phyloP scores from a whole-genome alignment of 2,113 vertebrate genomes.

The Gadus macrocephalus region DNA sequence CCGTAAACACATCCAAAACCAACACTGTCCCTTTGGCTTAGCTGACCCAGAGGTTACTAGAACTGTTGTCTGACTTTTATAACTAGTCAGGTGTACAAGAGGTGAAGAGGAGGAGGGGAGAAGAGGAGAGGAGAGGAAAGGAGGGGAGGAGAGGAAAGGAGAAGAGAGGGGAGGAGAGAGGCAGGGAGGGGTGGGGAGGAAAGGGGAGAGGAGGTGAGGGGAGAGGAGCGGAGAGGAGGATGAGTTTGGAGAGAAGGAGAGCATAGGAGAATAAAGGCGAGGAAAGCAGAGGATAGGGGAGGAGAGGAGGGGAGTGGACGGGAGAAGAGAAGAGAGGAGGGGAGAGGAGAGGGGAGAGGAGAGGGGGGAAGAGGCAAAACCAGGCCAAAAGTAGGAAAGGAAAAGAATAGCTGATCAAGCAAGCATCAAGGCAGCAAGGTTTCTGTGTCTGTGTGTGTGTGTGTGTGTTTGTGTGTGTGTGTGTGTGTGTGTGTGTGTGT shows the following conservation, averaged over 20 bases:
- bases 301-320: background rate
- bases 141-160: too few relatives aligned
- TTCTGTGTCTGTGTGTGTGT: too few relatives aligned
- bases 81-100: conserved; percentile 34
- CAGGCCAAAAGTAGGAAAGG: conserved; percentile 15
- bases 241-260: background rate
- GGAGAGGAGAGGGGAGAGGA: background rate
- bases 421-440: conserved; percentile 16
- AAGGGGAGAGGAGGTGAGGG: background rate
- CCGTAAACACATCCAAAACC: conserved; percentile 50
- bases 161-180: conserved; percentile 2
- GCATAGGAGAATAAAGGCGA: background rate
- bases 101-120: background rate
- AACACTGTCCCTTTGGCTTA: conserved; percentile 39
- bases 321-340: conserved; percentile 13
- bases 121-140: background rate
- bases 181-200: background rate
- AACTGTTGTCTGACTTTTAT: conserved; percentile 56
- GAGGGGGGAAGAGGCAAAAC: background rate
- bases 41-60: conserved; percentile 63
- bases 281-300: background rate
- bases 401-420: conserved; percentile 19
- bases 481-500: background rate
- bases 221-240: too few relatives aligned
- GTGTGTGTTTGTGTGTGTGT: too few relatives aligned